Conservation (phyloP, 2,888 invertebrate genomes). For the Dryadula phaetusa region DNA sequence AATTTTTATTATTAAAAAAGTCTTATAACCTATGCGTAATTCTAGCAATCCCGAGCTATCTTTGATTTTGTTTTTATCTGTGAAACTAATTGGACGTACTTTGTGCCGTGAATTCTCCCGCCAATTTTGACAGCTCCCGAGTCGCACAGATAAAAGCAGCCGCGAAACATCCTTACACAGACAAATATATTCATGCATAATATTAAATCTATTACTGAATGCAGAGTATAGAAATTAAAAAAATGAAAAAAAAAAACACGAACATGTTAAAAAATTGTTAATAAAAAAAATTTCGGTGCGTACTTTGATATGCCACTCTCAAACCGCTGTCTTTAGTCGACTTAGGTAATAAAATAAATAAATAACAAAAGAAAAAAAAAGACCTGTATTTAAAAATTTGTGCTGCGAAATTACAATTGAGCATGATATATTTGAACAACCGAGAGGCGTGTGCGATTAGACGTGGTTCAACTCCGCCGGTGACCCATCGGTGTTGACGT, state of each 20-base stretch:
- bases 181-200: slow-evolving; percentile 65
- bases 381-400: slow-evolving; percentile 36
- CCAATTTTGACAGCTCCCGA: slow-evolving; percentile 51
- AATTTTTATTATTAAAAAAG: slow-evolving; percentile 74
- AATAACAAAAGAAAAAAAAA: slow-evolving; percentile 33
- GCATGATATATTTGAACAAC: slow-evolving; percentile 47
- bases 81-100: slow-evolving; percentile 51
- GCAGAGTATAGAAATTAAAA: slow-evolving; percentile 31
- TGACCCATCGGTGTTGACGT: slow-evolving; percentile 26
- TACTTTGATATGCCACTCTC: slow-evolving; percentile 46
- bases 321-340: slow-evolving; percentile 30
- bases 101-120: slow-evolving; percentile 45
- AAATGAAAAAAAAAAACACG: slow-evolving; percentile 6
- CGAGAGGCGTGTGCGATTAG: slow-evolving; percentile 34
- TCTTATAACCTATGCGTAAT: slow-evolving; percentile 71
- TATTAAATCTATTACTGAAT: slow-evolving; percentile 37
- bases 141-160: slow-evolving; percentile 61
- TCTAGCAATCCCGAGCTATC: slow-evolving; percentile 75
- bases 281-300: slow-evolving; percentile 41
- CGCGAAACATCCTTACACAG: slow-evolving; percentile 62
- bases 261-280: slow-evolving; percentile 28
- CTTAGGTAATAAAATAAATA: slow-evolving; percentile 29
- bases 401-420: slow-evolving; percentile 45
- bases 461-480: slow-evolving; percentile 23
- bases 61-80: slow-evolving; percentile 57